Conservation (phyloP, 2,797 vertebrate species). For the Protonibea diacanthus region DNA sequence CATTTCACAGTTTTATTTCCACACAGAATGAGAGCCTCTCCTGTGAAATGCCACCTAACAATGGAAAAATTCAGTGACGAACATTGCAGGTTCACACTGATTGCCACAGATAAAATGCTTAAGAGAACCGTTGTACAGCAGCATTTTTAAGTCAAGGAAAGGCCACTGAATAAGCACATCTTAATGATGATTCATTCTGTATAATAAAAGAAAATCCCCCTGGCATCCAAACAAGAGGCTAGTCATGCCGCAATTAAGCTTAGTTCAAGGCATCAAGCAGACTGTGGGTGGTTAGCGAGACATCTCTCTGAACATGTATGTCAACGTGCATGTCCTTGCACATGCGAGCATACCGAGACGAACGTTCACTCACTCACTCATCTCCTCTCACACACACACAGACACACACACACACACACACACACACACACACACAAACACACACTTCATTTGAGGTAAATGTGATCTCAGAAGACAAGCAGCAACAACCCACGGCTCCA, state of each 20-base stretch:
- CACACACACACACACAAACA: slow-evolving; percentile 22
- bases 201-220: slow-evolving; percentile 82
- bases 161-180: slow-evolving; percentile 76
- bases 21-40: slow-evolving; percentile 48
- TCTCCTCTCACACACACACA: neutral
- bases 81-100: slow-evolving; percentile 34
- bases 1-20: slow-evolving; percentile 59
- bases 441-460: slow-evolving; percentile 71
- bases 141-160: slow-evolving; percentile 60
- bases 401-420: slow-evolving; percentile 25
- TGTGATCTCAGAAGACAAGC: slow-evolving; percentile 83
- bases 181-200: slow-evolving; percentile 83
- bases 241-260: slow-evolving; percentile 85
- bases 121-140: slow-evolving; percentile 39
- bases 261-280: slow-evolving; percentile 82
- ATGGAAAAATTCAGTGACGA: slow-evolving; percentile 46
- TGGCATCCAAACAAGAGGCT: slow-evolving; percentile 82
- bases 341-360: slow-evolving; percentile 8
- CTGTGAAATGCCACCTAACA: slow-evolving; percentile 56
- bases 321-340: slow-evolving; percentile 20
- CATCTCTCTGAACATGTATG: slow-evolving; percentile 42
- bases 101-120: slow-evolving; percentile 54
- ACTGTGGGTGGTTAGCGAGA: slow-evolving; percentile 48
- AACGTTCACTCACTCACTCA: slow-evolving; percentile 29
- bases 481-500: slow-evolving; percentile 74